Evolutionary conservation across 2,888 invertebrate species (phyloP), one percentile per base, ranked within the genome.

Genomic region (Siphlonurus alternatus): DNA sequence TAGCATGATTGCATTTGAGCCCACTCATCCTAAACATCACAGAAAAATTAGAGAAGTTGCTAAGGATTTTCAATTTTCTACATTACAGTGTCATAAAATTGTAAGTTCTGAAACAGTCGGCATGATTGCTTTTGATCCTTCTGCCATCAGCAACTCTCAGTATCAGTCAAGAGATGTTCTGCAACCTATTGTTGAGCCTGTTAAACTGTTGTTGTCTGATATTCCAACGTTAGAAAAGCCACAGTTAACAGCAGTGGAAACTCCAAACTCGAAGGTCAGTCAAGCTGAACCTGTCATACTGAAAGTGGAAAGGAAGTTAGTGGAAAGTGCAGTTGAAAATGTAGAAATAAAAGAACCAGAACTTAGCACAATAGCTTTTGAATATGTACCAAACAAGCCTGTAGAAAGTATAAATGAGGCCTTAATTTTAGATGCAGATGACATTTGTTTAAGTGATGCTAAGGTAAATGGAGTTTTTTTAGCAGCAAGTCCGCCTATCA

Each of bases 21-120:
- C 56, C 7, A 5, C 56, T 7, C 56, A 56, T 56, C 56, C 56
- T 10, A 56, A 56, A 22, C 56, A 56, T 22, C 56, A 56, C 56
- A 38, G 56, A n/a, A 56, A 56, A 56, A 56, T 56, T 22, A 56
- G 56, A 56, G 56, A 56, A n/a, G 53, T 51, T 51, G 10, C 53
- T n/a, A 56, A 56, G 20, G 56, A 56, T n/a, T 56, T 56, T 10
- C 7, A 38, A 38, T 38, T 38, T 38, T 38, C 38, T 38, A 56
- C 5, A 56, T n/a, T 22, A 7, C 5, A 56, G 7, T 22, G n/a
- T 56, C 56, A 56, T n/a, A 56, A 5, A n/a, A 5, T n/a, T 22
- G 5, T 22, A 20, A 56, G n/a, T 22, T n/a, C 56, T 10, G 56
- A 56, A 10, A n/a, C 56, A 22, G 56, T 22, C 7, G 56, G 56